These are phyloP conservation scores for Hyles lineata DNA, from an alignment of 2,888 invertebrate species.

Conservation along the genomic window DNA sequence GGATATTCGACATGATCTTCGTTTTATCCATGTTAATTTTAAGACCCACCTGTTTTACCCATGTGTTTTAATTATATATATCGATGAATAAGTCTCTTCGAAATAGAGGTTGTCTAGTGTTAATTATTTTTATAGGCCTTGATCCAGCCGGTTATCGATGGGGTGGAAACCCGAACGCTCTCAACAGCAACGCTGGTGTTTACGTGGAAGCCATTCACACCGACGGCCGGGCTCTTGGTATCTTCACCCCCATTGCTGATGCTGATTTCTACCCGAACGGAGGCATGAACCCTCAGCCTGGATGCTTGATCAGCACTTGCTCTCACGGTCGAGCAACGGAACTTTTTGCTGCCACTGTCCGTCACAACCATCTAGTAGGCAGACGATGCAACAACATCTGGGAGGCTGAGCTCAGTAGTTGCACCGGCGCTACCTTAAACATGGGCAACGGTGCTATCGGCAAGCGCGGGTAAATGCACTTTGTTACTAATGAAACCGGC, in stretches of 20 bases:
- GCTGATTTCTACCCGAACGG: constrained; percentile 71
- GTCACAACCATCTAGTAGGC: constrained; percentile 57
- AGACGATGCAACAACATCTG: constrained; percentile 50
- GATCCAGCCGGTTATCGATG: constrained; percentile 71
- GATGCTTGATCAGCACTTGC: constrained; percentile 60
- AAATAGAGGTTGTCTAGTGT: too few relatives aligned
- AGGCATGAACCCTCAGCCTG: constrained; percentile 64
- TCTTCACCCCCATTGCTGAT: constrained; percentile 52
- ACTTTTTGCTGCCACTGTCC: constrained; percentile 60
- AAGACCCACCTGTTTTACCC: too few relatives aligned
- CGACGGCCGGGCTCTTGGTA: constrained; percentile 61
- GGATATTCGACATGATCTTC: too few relatives aligned
- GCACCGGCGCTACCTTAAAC: constrained; percentile 48
- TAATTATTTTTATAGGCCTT: too few relatives aligned
- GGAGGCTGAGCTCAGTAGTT: constrained; percentile 50
- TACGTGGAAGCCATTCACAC: constrained; percentile 72
- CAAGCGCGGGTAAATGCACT: constrained; percentile 55
- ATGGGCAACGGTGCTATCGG: constrained; percentile 60
- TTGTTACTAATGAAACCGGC: too few relatives aligned
- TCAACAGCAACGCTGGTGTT: constrained; percentile 50
- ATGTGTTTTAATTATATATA: too few relatives aligned
- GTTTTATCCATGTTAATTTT: too few relatives aligned
- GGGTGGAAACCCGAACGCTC: constrained; percentile 50
- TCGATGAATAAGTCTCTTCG: too few relatives aligned
- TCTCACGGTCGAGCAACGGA: constrained; percentile 62